Evolutionary conservation across 2,113 vertebrate species (phyloP).

Genomic region (Synchiropus splendidus): DNA sequence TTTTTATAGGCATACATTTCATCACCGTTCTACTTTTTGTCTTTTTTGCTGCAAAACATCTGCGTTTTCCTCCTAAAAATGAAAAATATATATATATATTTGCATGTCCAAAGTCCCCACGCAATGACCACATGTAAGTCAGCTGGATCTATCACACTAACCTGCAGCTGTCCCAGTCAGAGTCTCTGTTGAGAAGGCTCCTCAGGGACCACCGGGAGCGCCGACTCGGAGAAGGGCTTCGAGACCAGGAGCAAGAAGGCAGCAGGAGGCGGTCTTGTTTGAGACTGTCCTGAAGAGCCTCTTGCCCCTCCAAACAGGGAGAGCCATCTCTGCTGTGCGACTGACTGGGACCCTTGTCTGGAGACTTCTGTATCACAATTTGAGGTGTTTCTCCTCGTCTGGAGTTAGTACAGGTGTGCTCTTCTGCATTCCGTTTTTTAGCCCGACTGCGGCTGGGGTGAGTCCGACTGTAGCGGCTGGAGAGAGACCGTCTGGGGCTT

Average conservation of each 20-base stretch:
- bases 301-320: constrained; percentile 13
- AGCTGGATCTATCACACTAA: constrained; percentile 56
- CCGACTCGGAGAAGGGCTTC: constrained; percentile 60
- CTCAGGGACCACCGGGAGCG: constrained; percentile 65
- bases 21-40: too few relatives aligned
- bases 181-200: constrained; percentile 65
- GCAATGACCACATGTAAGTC: too few relatives aligned
- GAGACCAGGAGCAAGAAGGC: constrained; percentile 52
- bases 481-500: constrained; percentile 45
- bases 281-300: constrained; percentile 20
- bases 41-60: too few relatives aligned
- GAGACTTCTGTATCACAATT: constrained; percentile 11
- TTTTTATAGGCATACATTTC: too few relatives aligned
- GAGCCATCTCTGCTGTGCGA: neutral
- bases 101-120: too few relatives aligned
- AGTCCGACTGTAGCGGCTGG: constrained; percentile 10
- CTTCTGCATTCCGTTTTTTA: constrained; percentile 23
- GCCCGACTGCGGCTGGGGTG: constrained; percentile 25
- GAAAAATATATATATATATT: too few relatives aligned
- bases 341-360: neutral
- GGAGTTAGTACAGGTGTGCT: constrained; percentile 9
- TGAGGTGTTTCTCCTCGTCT: constrained; percentile 14
- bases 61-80: too few relatives aligned
- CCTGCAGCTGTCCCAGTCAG: constrained; percentile 67
- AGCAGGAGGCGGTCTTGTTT: constrained; percentile 45